Conservation (phyloP, 2,113 vertebrate genomes). For the Chionomys nivalis region DNA sequence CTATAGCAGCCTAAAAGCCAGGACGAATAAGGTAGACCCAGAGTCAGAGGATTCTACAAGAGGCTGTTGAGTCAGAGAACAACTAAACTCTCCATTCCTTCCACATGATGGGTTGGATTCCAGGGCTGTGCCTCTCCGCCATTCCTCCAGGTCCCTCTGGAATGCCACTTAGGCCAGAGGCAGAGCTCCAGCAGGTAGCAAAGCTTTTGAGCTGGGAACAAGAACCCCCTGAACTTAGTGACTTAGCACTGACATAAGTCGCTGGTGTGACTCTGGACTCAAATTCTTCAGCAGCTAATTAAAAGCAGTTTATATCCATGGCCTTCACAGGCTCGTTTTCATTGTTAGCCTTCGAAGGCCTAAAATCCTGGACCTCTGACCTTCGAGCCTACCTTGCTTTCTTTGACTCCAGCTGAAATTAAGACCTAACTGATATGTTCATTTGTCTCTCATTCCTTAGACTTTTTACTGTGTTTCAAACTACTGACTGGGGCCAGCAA, state of each 20-base stretch:
- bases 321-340: background rate
- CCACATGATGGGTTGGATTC: background rate
- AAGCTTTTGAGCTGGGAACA: background rate
- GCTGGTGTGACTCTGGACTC: background rate
- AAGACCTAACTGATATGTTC: background rate
- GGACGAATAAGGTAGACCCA: background rate
- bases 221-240: background rate
- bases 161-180: background rate
- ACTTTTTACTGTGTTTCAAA: background rate
- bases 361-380: background rate
- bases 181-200: too few relatives aligned
- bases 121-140: background rate
- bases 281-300: background rate
- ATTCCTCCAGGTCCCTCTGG: background rate
- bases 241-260: background rate
- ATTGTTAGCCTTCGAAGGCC: background rate
- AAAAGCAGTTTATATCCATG: background rate
- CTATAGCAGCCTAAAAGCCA: background rate
- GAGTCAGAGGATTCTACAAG: background rate
- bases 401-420: background rate
- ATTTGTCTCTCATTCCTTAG: background rate
- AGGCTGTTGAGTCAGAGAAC: background rate
- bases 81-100: conserved; percentile 35
- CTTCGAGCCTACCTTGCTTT: background rate
- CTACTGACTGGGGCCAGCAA: background rate